Evolutionary conservation across 2,113 vertebrate species (phyloP).

Genomic region (Casuarius casuarius): DNA sequence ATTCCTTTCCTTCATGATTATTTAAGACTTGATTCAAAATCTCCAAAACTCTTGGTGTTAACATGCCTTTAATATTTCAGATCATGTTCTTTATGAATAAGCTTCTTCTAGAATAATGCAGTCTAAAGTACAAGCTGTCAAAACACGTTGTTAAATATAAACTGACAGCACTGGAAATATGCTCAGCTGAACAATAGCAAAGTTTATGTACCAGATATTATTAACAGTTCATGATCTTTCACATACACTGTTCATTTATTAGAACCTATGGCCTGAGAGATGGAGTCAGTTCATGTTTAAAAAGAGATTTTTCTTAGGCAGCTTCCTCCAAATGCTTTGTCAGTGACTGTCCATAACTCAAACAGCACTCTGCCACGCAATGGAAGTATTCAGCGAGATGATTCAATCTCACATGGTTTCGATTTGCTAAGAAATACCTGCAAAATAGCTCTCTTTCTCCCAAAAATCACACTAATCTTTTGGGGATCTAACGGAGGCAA

Average conservation of each 20-base stretch:
- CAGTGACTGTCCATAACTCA: background rate
- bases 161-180: slow-evolving; percentile 1
- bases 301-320: slow-evolving; percentile 5
- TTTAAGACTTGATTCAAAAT: background rate
- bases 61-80: background rate
- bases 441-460: background rate
- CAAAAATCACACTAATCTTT: background rate
- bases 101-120: slow-evolving; percentile 4
- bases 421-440: slow-evolving; percentile 25
- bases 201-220: slow-evolving; percentile 17
- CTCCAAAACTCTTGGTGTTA: background rate
- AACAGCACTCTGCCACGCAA: background rate
- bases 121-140: slow-evolving; percentile 44
- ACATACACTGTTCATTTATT: slow-evolving; percentile 19
- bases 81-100: slow-evolving; percentile 36
- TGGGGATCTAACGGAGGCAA: background rate
- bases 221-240: slow-evolving; percentile 34
- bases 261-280: background rate
- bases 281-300: background rate
- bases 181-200: slow-evolving; percentile 20
- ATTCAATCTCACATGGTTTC: background rate
- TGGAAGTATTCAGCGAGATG: background rate
- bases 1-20: background rate
- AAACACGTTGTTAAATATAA: slow-evolving; percentile 51
- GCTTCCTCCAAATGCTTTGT: background rate